Conservation (phyloP, 1,140 invertebrate species). For the Zaprionus ornatus region DNA sequence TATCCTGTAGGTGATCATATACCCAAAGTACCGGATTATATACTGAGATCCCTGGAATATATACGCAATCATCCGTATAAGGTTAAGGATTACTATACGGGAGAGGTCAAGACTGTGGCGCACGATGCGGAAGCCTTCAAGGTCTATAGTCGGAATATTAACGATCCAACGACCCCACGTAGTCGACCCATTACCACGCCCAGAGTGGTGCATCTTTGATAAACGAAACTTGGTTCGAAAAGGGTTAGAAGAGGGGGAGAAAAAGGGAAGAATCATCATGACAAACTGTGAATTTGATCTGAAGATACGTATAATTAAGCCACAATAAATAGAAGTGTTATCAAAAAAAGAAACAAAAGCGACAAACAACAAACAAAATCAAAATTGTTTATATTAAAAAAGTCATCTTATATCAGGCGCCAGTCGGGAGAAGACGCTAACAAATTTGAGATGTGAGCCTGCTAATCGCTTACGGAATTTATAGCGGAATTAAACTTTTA, state of each 20-base stretch:
- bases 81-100: conserved; percentile 70
- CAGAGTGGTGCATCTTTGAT: conserved; percentile 60
- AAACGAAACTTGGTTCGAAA: not conserved
- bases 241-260: conserved; percentile 16
- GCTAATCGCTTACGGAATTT: conserved; percentile 39
- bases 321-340: conserved; percentile 65
- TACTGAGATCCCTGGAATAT: conserved; percentile 84
- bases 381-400: conserved; percentile 33
- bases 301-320: conserved; percentile 65
- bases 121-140: conserved; percentile 73
- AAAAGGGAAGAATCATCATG: conserved; percentile 28
- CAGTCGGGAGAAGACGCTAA: conserved; percentile 28
- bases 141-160: conserved; percentile 61
- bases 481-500: conserved; percentile 13
- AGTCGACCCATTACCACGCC: conserved; percentile 56
- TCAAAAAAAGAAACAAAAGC: conserved; percentile 20
- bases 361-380: conserved; percentile 23
- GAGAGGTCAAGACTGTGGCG: conserved; percentile 61
- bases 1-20: conserved; percentile 85
- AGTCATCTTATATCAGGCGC: conserved; percentile 4
- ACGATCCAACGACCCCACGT: conserved; percentile 48
- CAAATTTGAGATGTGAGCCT: not conserved
- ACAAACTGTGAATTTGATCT: conserved; percentile 73
- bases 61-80: conserved; percentile 84
- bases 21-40: conserved; percentile 82